Conservation (phyloP, 2,888 invertebrate genomes). For the Panopea generosa region DNA sequence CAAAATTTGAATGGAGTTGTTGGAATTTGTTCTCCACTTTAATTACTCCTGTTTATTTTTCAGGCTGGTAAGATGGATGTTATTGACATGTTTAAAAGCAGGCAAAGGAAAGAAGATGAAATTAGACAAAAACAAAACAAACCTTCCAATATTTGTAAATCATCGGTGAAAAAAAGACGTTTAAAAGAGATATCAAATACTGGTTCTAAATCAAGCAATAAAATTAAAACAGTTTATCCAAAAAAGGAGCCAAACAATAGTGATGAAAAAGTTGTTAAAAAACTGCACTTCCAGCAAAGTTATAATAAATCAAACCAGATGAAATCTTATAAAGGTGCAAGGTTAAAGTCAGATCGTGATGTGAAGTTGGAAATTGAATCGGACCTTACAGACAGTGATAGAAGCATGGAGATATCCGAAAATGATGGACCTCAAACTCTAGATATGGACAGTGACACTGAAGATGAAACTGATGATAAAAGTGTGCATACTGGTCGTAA, state of each 20-base stretch:
- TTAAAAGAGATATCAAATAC: background rate
- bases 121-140: background rate
- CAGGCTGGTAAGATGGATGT: slow-evolving; percentile 43
- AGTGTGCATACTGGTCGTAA: background rate
- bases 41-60: no score
- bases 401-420: slow-evolving; percentile 9
- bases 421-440: background rate
- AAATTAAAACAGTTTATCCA: slow-evolving; percentile 19
- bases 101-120: slow-evolving; percentile 5
- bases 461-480: background rate
- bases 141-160: no score
- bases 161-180: no score
- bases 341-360: no score
- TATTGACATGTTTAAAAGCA: slow-evolving; percentile 11
- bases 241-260: slow-evolving; percentile 34
- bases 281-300: no score
- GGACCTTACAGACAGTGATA: slow-evolving; percentile 1
- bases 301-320: no score
- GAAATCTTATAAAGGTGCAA: no score
- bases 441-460: background rate
- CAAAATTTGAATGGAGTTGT: no score
- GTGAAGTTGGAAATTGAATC: no score
- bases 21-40: no score
- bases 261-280: background rate
- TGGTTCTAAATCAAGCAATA: background rate